Evolutionary conservation across 2,113 vertebrate genomes (phyloP).

Genomic region (Grammomys surdaster): DNA sequence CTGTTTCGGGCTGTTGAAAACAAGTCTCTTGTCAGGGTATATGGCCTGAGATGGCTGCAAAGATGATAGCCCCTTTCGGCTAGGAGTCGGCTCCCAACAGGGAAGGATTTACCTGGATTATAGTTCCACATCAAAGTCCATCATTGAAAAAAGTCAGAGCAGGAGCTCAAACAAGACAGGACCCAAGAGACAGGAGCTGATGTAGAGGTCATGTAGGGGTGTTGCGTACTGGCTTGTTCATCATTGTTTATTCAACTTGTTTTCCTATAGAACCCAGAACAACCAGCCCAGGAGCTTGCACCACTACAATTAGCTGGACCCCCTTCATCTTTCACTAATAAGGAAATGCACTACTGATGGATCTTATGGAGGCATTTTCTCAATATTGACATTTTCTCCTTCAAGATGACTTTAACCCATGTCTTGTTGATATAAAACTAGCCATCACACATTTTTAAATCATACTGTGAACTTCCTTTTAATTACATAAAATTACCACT

Average conservation of each 20-base stretch:
- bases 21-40: no score
- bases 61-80: no score
- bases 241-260: not conserved
- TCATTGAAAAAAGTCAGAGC: not conserved
- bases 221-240: not conserved
- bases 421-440: not conserved
- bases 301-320: not conserved
- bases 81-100: no score
- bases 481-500: not conserved
- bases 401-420: no score
- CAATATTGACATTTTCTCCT: not conserved
- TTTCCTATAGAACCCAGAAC: not conserved
- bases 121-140: not conserved
- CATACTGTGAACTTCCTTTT: constrained; percentile 1
- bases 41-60: no score
- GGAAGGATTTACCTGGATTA: not conserved
- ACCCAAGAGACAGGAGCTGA: not conserved
- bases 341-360: not conserved
- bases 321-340: not conserved
- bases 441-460: not conserved
- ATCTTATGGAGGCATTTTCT: not conserved
- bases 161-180: not conserved
- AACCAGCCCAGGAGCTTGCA: not conserved
- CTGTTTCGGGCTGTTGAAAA: no score
- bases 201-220: not conserved